Evolutionary conservation across 2,888 invertebrate species (phyloP).

Genomic region (Aelia acuminata): DNA sequence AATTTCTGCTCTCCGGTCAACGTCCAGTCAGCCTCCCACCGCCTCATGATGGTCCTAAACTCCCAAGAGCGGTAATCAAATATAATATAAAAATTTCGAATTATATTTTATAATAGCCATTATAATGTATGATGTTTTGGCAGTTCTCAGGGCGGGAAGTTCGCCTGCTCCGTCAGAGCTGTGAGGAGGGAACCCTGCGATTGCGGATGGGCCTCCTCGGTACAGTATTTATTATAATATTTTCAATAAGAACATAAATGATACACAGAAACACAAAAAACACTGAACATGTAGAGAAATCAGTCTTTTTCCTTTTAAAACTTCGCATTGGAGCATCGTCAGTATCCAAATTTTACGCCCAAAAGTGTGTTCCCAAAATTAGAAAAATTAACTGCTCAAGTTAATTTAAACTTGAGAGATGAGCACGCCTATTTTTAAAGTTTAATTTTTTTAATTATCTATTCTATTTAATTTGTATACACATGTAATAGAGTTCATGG

Average conservation of each 20-base stretch:
- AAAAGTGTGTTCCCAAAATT: no score
- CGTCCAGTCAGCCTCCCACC: neutral
- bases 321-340: no score
- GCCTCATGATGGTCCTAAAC: neutral
- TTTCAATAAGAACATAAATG: neutral
- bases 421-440: no score
- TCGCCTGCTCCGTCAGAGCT: neutral
- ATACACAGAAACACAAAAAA: neutral
- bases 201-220: conserved; percentile 53
- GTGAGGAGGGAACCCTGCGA: neutral
- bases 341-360: no score
- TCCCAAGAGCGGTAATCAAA: neutral
- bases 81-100: neutral
- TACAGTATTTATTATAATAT: neutral
- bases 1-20: neutral
- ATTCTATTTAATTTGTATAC: no score
- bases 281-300: no score
- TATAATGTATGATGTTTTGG: neutral
- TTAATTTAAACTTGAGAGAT: no score
- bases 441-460: no score
- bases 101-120: neutral
- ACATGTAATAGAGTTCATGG: no score
- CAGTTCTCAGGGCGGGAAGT: conserved; percentile 27
- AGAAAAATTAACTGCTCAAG: no score
- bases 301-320: no score